phyloP scores from a whole-genome alignment of 2,888 invertebrate genomes.

The Dexiosoma caninum region DNA sequence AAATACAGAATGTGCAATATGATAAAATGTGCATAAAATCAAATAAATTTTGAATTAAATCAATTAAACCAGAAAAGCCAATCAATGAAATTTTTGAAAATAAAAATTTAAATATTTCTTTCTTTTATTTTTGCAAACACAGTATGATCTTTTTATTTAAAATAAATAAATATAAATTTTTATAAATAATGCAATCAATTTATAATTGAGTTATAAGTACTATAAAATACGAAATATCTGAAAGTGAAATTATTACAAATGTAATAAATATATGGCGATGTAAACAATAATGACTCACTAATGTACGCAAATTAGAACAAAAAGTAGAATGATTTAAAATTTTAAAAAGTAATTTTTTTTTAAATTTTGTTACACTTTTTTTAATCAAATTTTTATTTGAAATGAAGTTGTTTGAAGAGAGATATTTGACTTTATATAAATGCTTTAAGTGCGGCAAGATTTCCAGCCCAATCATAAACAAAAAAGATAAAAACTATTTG shows the following conservation, averaged over 20 bases:
- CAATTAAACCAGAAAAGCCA: slow-evolving; percentile 43
- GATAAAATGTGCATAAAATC: slow-evolving; percentile 38
- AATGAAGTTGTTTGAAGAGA: no score
- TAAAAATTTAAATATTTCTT: not conserved
- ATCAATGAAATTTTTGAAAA: slow-evolving; percentile 21
- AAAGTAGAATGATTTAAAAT: no score
- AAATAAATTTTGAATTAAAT: slow-evolving; percentile 17
- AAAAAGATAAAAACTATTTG: no score
- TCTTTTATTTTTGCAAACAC: slow-evolving; percentile 54
- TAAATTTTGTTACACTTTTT: no score
- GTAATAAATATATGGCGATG: not conserved
- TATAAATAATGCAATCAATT: no score
- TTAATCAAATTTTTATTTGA: no score
- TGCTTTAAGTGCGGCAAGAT: no score
- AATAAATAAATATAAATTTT: not conserved
- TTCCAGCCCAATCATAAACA: no score
- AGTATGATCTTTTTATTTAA: slow-evolving; percentile 52
- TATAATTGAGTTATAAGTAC: not conserved
- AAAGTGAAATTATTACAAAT: slow-evolving; percentile 1
- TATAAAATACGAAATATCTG: not conserved
- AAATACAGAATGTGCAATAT: slow-evolving; percentile 37
- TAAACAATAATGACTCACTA: not conserved
- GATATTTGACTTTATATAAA: no score
- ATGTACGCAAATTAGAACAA: not conserved
- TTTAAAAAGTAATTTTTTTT: no score